Evolutionary conservation across 37 sponge, comb jelly and placozoan species (phyloP), one percentile per base, ranked within the genome.

Genomic region (Spongia lamella): DNA sequence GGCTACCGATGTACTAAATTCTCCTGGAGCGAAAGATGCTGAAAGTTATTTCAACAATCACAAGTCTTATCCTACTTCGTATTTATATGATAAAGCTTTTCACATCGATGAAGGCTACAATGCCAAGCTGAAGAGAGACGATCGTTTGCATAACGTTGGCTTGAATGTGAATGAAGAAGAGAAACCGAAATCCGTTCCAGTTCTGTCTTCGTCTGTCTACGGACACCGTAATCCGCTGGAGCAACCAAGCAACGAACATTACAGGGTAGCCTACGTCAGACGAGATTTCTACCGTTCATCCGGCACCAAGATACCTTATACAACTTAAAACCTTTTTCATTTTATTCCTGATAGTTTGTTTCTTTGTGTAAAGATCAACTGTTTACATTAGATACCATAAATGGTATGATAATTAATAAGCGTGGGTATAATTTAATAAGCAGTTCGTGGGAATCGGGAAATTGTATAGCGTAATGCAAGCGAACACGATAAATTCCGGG

Each of bases 221-320:
- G 97, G 97, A 1, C 85, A 85, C 71, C 64, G 86, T 17, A 40
- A 57, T 7, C 77, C 85, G 0, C 63, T 93, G 63, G 95, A 96
- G 73, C 21, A 38, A 1, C 78, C 72, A 0, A 50, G 69, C 26
- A 54, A 94, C 38, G 50, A 76, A 61, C 78, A 93, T 78, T 92
- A 75, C 27, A 80, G 94, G 7, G 89, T 90, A 21, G 94, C 84
- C 0, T 73, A 84, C 1, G 94, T 96, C 27, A 68, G 88, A 82
- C 84, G 85, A 37, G 95, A 96, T 55, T 96, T 96, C 66, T 96
- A 93, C 34, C 79, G 96, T 13, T 25, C 88, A 6, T 77, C 78
- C 54, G 93, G 89, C 25, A 78, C 75, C 24, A 77, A 43, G 9
- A 43, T 43, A 5, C 47, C 47, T 43, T 43, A 43, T 9, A 43